phyloP scores from a whole-genome alignment of 2,113 vertebrate genomes.

The Dolichallabes microphthalmus region DNA sequence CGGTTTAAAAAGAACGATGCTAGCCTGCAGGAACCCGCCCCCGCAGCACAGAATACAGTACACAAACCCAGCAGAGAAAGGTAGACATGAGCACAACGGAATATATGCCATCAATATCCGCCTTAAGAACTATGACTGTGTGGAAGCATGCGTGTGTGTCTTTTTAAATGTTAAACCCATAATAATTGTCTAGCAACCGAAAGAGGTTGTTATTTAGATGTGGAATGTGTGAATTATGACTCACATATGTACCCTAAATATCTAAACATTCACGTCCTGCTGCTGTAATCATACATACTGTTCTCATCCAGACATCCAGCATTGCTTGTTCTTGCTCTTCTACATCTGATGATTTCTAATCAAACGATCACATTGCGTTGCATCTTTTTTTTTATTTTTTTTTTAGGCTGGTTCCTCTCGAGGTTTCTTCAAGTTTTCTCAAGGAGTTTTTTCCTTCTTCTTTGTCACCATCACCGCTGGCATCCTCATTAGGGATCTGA shows the following conservation, averaged over 20 bases:
- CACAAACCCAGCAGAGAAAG: constrained; percentile 9
- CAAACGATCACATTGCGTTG: not conserved
- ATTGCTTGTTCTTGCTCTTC: not conserved
- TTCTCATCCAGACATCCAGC: not conserved
- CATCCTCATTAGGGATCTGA: not conserved
- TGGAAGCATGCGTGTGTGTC: not conserved
- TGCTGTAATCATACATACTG: not conserved
- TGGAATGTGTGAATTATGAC: constrained; percentile 9
- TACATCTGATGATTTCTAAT: not conserved
- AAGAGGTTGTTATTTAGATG: not conserved
- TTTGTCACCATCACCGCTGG: not conserved
- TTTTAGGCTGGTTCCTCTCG: not conserved
- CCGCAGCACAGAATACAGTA: constrained; percentile 24
- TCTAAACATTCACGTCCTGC: not conserved
- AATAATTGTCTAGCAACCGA: constrained; percentile 5
- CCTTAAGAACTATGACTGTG: not conserved
- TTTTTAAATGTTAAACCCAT: not conserved
- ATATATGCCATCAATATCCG: constrained; percentile 20
- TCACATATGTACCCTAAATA: not conserved
- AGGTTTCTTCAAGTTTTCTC: not conserved
- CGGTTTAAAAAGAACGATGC: constrained; percentile 34
- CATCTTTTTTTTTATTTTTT: too few species aligned
- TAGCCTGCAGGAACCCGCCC: constrained; percentile 30
- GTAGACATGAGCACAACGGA: not conserved
- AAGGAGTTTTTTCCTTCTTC: not conserved